Evolutionary conservation across 2,888 invertebrate genomes (phyloP).

Genomic region (Belgica antarctica): DNA sequence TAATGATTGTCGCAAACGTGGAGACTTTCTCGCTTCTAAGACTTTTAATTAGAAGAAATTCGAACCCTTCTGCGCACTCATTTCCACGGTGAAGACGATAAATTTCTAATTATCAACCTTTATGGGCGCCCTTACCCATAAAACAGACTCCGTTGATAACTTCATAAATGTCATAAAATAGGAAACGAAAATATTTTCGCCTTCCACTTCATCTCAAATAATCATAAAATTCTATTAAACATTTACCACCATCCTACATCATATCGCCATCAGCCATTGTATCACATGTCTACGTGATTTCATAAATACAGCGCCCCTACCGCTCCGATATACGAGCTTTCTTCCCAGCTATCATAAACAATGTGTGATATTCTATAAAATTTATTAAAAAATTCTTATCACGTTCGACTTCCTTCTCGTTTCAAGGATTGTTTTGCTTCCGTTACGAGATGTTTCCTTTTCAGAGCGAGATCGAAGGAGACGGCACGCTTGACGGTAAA

Average conservation of each 20-base stretch:
- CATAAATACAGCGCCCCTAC: conserved; percentile 15
- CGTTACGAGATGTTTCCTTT: conserved; percentile 10
- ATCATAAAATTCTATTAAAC: conserved; percentile 38
- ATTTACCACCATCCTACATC: conserved; percentile 1
- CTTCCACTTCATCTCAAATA: background rate
- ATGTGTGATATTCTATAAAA: conserved; percentile 42
- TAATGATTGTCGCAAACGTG: conserved; percentile 32
- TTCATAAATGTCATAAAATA: background rate
- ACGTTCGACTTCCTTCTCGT: conserved; percentile 36
- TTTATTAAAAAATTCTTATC: conserved; percentile 42
- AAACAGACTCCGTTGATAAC: background rate
- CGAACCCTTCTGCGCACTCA: background rate
- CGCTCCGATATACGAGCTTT: background rate
- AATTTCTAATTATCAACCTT: conserved; percentile 42
- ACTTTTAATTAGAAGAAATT: conserved; percentile 24
- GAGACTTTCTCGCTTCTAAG: too few species aligned
- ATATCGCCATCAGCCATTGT: conserved; percentile 31
- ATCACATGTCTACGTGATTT: conserved; percentile 28
- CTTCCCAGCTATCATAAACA: conserved; percentile 35
- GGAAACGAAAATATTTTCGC: conserved; percentile 22
- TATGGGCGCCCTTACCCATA: conserved; percentile 12
- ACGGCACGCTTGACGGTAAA: conserved; percentile 29
- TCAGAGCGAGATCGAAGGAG: conserved; percentile 16
- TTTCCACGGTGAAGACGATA: conserved; percentile 29
- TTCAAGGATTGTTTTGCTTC: conserved; percentile 28